Evolutionary conservation across 1,140 invertebrate species (phyloP).

Genomic region (Phymorhynchus buccinoides): DNA sequence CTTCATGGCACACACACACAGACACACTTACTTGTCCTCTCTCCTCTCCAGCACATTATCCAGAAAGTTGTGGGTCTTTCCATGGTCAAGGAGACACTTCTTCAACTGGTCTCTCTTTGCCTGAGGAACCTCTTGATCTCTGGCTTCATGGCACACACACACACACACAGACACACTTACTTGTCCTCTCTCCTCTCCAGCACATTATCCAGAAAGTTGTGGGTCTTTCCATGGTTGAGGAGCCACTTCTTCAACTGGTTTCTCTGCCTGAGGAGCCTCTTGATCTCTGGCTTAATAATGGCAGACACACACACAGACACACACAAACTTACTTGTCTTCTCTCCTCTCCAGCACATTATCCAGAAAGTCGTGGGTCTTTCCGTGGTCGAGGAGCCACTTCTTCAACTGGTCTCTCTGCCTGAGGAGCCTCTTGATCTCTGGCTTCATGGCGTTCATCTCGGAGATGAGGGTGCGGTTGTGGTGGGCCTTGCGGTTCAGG

Average conservation of each 20-base stretch:
- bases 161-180: too few relatives aligned
- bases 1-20: too few relatives aligned
- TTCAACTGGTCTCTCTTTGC: too few relatives aligned
- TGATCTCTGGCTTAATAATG: slow-evolving; percentile 90
- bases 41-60: too few relatives aligned
- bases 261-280: slow-evolving; percentile 79
- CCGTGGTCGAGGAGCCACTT: slow-evolving; percentile 75
- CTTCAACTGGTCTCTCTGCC: slow-evolving; percentile 75
- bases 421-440: slow-evolving; percentile 84
- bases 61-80: too few relatives aligned
- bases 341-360: slow-evolving; percentile 64
- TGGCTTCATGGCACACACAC: too few relatives aligned
- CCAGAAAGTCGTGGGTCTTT: slow-evolving; percentile 67
- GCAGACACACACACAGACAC: too few relatives aligned
- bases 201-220: slow-evolving; percentile 67
- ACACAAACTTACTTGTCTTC: slow-evolving; percentile 51
- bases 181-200: slow-evolving; percentile 62
- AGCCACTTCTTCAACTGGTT: slow-evolving; percentile 74
- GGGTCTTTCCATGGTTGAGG: slow-evolving; percentile 74
- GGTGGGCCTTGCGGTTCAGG: slow-evolving; percentile 83
- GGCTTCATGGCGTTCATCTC: slow-evolving; percentile 91
- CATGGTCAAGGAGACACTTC: too few relatives aligned
- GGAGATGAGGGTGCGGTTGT: slow-evolving; percentile 86
- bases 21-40: too few relatives aligned
- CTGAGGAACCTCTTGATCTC: too few relatives aligned